Percentiles rank a stretch among this genome's conserved stretches.
Evolutionary conservation across 1,140 invertebrate genomes (phyloP).

Genomic region (Lysiphlebus fabarum): DNA sequence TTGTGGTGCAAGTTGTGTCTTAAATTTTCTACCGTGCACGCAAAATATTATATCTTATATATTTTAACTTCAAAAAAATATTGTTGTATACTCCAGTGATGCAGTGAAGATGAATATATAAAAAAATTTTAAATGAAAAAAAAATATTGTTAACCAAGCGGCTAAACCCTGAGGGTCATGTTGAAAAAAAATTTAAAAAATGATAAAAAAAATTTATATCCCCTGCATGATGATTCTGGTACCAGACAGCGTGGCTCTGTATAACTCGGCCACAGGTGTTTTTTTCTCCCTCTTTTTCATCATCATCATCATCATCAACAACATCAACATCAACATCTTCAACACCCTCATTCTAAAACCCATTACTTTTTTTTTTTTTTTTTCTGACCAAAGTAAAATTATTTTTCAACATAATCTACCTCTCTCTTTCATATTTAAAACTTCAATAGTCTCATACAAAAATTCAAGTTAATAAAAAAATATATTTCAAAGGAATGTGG

Average conservation of each 20-base stretch:
- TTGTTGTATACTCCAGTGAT: slow-evolving; percentile 17
- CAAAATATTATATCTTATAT: not conserved
- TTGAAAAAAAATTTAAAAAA: slow-evolving; percentile 15
- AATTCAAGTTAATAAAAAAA: no score
- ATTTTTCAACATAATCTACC: slow-evolving; percentile 12
- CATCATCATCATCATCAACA: not conserved
- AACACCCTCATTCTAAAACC: slow-evolving; percentile 24
- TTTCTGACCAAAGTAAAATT: slow-evolving; percentile 32
- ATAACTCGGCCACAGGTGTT: slow-evolving; percentile 28
- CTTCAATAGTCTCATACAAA: slow-evolving; percentile 13
- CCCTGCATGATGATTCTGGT: slow-evolving; percentile 6
- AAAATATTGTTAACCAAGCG: no score
- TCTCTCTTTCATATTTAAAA: no score
- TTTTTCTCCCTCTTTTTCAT: slow-evolving; percentile 7
- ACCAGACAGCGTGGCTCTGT: slow-evolving; percentile 38
- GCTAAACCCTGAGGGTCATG: not conserved
- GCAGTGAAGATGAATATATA: slow-evolving; percentile 22
- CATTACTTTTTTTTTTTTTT: slow-evolving; percentile 39
- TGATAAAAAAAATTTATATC: slow-evolving; percentile 15
- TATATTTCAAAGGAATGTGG: no score
- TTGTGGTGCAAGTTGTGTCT: slow-evolving; percentile 29
- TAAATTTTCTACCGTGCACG: slow-evolving; percentile 24
- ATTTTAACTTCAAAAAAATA: not conserved
- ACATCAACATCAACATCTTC: slow-evolving; percentile 6
- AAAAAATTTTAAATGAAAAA: slow-evolving; percentile 20